Conservation (phyloP, 2,888 invertebrate species). For the Catocala sponsa region DNA sequence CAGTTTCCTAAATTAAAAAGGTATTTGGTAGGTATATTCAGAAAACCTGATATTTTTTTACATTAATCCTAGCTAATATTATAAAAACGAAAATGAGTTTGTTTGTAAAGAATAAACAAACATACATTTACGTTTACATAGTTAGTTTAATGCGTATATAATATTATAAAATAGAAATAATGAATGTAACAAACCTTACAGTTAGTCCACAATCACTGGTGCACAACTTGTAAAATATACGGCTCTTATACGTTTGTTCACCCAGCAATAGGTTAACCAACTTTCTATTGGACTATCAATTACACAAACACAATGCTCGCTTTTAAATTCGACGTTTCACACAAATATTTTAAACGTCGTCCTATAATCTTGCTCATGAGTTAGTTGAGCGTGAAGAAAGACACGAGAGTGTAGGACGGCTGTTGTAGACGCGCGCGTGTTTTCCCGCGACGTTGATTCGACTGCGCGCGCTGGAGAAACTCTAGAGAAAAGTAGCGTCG, state of each 20-base stretch:
- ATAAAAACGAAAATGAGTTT: no score
- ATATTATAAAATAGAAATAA: slow-evolving; percentile 11
- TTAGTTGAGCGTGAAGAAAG: slow-evolving; percentile 43
- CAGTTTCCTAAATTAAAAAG: no score
- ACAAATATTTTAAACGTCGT: slow-evolving; percentile 53
- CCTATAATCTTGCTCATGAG: slow-evolving; percentile 48
- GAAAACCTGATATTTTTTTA: no score
- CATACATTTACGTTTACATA: no score
- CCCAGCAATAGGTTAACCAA: slow-evolving; percentile 59
- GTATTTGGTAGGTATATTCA: no score
- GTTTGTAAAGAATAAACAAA: no score
- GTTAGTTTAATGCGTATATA: no score
- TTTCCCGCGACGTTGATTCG: slow-evolving; percentile 61
- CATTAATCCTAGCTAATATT: no score
- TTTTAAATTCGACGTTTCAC: slow-evolving; percentile 53
- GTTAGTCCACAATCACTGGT: slow-evolving; percentile 68
- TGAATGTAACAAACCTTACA: slow-evolving; percentile 72
- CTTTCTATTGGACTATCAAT: slow-evolving; percentile 66
- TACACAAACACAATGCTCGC: slow-evolving; percentile 64
- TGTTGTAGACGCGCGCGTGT: slow-evolving; percentile 65
- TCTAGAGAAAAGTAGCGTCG: slow-evolving; percentile 81
- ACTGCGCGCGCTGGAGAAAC: slow-evolving; percentile 81
- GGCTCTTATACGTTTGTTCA: slow-evolving; percentile 61
- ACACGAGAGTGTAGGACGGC: slow-evolving; percentile 20
- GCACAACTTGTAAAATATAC: slow-evolving; percentile 61